These are phyloP conservation scores for Drosophila helvetica DNA, from an alignment of 2,888 invertebrate genomes.

Conservation along the genomic window DNA sequence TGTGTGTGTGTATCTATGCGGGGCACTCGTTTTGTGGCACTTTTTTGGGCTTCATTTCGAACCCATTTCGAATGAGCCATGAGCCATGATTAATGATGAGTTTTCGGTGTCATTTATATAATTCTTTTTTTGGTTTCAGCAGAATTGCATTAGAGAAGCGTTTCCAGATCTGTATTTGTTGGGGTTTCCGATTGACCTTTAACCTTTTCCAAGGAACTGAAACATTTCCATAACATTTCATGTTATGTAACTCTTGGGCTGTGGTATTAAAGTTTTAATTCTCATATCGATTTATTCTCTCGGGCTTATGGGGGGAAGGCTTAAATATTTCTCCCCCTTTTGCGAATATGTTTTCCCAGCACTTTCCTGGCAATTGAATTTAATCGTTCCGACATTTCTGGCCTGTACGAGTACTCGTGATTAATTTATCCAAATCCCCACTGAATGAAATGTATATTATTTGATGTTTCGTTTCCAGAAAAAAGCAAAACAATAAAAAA, in stretches of 20 bases:
- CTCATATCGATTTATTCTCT: constrained; percentile 3
- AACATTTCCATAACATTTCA: neutral
- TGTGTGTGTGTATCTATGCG: constrained; percentile 9
- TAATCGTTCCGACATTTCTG: constrained; percentile 52
- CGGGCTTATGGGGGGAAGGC: neutral
- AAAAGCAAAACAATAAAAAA: neutral
- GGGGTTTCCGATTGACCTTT: neutral
- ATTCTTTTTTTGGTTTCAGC: neutral
- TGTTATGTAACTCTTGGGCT: neutral
- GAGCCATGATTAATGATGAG: constrained; percentile 53
- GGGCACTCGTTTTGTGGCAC: constrained; percentile 24
- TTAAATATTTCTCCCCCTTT: neutral
- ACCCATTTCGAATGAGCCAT: constrained; percentile 4
- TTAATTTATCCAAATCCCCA: constrained; percentile 32
- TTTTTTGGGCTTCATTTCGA: constrained; percentile 33
- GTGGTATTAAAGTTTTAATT: neutral
- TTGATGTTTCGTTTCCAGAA: neutral
- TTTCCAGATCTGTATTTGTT: neutral
- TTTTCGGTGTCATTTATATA: constrained; percentile 14
- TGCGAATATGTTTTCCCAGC: neutral
- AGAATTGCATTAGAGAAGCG: neutral
- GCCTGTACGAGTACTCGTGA: constrained; percentile 10
- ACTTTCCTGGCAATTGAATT: constrained; percentile 32
- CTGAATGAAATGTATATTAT: neutral
- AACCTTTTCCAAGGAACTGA: neutral